Evolutionary conservation across 2,888 invertebrate genomes (phyloP).

Genomic region (Thelaira solivaga): DNA sequence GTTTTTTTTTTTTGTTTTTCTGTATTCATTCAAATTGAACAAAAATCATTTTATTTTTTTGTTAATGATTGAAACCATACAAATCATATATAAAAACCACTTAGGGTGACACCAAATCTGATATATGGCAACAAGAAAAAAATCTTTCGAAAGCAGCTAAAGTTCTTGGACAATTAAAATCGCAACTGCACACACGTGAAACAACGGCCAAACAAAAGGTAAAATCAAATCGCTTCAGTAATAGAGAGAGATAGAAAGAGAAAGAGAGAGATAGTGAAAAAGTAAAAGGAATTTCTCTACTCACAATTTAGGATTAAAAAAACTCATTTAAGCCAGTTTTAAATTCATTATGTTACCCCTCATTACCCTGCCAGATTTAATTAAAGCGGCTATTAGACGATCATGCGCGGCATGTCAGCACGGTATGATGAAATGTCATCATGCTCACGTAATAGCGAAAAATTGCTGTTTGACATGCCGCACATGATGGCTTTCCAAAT

Average conservation of each 20-base stretch:
- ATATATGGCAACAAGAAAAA: constrained; percentile 78
- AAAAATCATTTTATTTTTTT: constrained; percentile 34
- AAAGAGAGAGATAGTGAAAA: too few relatives aligned
- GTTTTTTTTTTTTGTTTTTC: constrained; percentile 37
- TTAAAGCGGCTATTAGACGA: too few relatives aligned
- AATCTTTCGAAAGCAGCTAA: constrained; percentile 79
- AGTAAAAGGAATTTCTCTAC: not conserved
- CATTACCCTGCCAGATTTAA: too few relatives aligned
- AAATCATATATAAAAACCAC: constrained; percentile 55
- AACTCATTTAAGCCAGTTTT: constrained; percentile 1
- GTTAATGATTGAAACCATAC: constrained; percentile 36
- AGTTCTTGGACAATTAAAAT: constrained; percentile 79
- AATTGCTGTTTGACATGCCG: too few relatives aligned
- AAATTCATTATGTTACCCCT: too few relatives aligned
- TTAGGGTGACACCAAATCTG: constrained; percentile 77
- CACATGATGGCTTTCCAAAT: too few relatives aligned
- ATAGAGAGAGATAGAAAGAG: too few relatives aligned
- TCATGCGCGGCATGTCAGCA: too few relatives aligned
- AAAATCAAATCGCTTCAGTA: constrained; percentile 66
- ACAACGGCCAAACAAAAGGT: constrained; percentile 78
- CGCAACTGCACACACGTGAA: constrained; percentile 78
- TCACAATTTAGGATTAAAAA: constrained; percentile 30
- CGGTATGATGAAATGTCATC: too few relatives aligned
- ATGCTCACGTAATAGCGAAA: too few relatives aligned
- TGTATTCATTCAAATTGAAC: constrained; percentile 10